These are phyloP conservation scores for Gastracanthus pulcherrimus DNA, from an alignment of 2,888 invertebrate species.

Conservation along the genomic window DNA sequence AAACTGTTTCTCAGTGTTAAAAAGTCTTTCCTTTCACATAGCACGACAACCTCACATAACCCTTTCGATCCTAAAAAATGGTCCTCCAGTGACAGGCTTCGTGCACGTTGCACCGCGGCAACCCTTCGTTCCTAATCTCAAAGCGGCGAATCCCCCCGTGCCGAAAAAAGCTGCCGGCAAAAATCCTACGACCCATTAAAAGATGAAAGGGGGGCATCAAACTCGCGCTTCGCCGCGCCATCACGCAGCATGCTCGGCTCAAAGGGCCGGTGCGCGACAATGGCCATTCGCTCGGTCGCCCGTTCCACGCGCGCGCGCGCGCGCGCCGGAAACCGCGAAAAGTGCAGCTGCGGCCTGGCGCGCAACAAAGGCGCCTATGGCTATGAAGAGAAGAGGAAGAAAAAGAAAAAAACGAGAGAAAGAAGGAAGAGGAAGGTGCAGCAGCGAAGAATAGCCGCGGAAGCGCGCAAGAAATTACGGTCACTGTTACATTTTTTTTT, in stretches of 20 bases:
- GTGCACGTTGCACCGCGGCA: not conserved
- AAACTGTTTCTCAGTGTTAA: too few relatives aligned
- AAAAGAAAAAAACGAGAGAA: not conserved
- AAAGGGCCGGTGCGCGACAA: slow-evolving; percentile 6
- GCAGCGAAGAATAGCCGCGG: slow-evolving; percentile 8
- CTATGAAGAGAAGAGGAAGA: too few relatives aligned
- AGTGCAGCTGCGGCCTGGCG: slow-evolving; percentile 35
- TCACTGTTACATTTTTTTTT: slow-evolving; percentile 55
- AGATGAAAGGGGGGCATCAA: slow-evolving; percentile 45
- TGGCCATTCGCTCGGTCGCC: not conserved
- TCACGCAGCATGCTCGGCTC: not conserved
- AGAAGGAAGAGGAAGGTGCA: not conserved
- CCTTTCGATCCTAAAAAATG: too few relatives aligned
- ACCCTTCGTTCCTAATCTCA: not conserved
- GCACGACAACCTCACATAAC: too few relatives aligned
- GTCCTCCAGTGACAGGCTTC: not conserved
- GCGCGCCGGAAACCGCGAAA: slow-evolving; percentile 45
- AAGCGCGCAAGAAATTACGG: slow-evolving; percentile 51
- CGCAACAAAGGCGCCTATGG: slow-evolving; percentile 3
- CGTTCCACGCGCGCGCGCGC: not conserved
- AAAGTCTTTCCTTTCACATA: too few relatives aligned
- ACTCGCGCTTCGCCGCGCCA: not conserved
- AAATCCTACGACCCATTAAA: slow-evolving; percentile 43
- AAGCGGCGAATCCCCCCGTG: too few relatives aligned
- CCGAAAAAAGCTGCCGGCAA: slow-evolving; percentile 1